phyloP scores from a whole-genome alignment of 2,888 invertebrate species.

The Parthenolecanium corni region DNA sequence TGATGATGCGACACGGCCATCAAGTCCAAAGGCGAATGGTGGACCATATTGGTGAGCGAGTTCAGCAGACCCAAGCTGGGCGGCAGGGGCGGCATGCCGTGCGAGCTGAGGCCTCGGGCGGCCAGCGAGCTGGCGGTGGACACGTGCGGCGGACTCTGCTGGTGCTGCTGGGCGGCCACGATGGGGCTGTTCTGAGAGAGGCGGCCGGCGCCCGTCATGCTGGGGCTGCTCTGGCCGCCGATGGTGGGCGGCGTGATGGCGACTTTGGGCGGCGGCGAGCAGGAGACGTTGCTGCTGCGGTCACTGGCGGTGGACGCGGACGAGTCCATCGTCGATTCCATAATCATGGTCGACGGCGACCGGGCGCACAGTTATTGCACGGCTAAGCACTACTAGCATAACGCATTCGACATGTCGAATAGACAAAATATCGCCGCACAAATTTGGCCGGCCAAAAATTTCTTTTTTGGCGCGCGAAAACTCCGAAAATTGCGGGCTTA shows the following conservation, averaged over 20 bases:
- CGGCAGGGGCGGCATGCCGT: conserved; percentile 44
- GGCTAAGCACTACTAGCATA: not conserved
- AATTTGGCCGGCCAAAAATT: too few species aligned
- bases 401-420: not conserved
- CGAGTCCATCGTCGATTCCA: conserved; percentile 49
- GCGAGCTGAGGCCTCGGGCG: conserved; percentile 34
- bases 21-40: conserved; percentile 67
- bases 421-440: not conserved
- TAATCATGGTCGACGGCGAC: conserved; percentile 36
- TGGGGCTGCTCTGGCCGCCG: conserved; percentile 40
- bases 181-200: conserved; percentile 43
- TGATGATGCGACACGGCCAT: conserved; percentile 74
- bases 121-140: conserved; percentile 39
- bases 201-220: conserved; percentile 41
- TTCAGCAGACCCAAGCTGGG: conserved; percentile 73
- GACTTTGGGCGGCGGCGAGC: conserved; percentile 41
- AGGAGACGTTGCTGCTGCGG: conserved; percentile 46
- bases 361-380: conserved; percentile 9
- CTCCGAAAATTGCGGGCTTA: too few species aligned
- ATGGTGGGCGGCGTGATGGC: conserved; percentile 35
- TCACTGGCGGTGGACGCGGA: conserved; percentile 45
- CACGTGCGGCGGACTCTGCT: conserved; percentile 41
- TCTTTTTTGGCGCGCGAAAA: too few species aligned
- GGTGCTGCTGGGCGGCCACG: conserved; percentile 39
- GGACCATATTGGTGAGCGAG: conserved; percentile 59